Evolutionary conservation across 2,113 vertebrate species (phyloP), one percentile per base, ranked within the genome.

Genomic region (Lichenostomus cassidix): DNA sequence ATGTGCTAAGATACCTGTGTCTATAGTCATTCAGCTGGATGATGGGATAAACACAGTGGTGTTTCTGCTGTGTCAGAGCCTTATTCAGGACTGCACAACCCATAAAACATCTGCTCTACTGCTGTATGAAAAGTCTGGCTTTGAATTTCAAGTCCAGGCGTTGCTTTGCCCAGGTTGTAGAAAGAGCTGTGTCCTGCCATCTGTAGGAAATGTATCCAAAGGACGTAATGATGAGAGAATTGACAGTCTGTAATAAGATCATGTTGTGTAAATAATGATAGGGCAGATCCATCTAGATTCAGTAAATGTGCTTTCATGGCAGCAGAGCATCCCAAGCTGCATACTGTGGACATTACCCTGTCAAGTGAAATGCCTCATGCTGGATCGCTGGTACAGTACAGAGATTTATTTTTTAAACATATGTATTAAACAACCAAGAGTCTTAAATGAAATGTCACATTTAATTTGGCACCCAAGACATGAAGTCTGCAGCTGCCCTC

Each of bases 361-460:
- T 80, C 93, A 74, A 75, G 67, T 28, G 71, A 73, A 76, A 76
- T 75, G 37, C 76, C 60, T 52, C 12, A 12, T 71, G 71, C 91
- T 83, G 25, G 78, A 76, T 76, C 21, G 7, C 85, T 90, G 33
- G 5, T 71, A 69, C 28, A 52, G 85, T 25, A n/a, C 31, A 29
- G 78, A 37, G 46, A 17, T 21, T 55, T 76, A 73, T 68, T 63
- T 62, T 86, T 89, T 35, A 19, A 80, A 68, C 63, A 82, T 82
- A 16, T 18, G n/a, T 75, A 92, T 93, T 90, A 93, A 95, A 60
- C 62, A 62, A 60, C 56, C 42, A 23, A 37, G 81, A 94, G 77
- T 47, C 84, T 92, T 91, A 92, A 94, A 85, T 85, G 89, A 89
- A 82, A 92, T 42, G 59, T 95, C 78, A 71, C 84, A 82, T 95